Evolutionary conservation across 2,797 vertebrate species (phyloP).

Genomic region (Sus cebifrons): DNA sequence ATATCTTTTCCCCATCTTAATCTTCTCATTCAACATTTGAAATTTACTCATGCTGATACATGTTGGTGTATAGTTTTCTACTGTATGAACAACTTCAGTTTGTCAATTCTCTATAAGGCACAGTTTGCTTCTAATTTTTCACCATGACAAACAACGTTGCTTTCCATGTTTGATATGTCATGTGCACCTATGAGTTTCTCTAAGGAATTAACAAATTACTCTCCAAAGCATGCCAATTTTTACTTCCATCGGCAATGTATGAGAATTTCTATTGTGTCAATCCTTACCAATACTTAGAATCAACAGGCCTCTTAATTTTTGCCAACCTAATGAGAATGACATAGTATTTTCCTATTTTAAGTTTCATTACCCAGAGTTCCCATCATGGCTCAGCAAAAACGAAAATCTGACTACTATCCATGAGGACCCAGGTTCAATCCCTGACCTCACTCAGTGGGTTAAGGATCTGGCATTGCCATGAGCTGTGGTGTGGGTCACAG

Average conservation of each 20-base stretch:
- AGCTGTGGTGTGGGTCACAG: too few relatives aligned
- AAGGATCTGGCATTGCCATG: too few relatives aligned
- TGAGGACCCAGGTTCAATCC: too few relatives aligned
- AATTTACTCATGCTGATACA: constrained; percentile 30
- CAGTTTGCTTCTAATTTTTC: constrained; percentile 34
- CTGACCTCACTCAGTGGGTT: too few relatives aligned
- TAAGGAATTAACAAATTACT: constrained; percentile 36
- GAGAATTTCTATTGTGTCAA: constrained; percentile 3
- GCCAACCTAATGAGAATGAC: constrained; percentile 10
- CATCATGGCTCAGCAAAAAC: too few relatives aligned
- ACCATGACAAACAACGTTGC: background rate
- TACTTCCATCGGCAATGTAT: background rate
- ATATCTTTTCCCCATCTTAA: background rate
- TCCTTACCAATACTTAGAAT: background rate
- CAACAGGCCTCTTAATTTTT: constrained; percentile 57
- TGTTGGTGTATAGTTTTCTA: background rate
- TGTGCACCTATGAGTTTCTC: background rate
- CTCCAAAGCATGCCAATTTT: background rate
- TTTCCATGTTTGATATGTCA: background rate
- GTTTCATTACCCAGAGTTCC: background rate
- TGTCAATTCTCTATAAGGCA: constrained; percentile 14
- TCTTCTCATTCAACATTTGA: background rate
- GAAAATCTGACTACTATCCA: too few relatives aligned
- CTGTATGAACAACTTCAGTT: background rate
- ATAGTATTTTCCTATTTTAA: background rate